Evolutionary conservation across 2,113 vertebrate genomes (phyloP).

Genomic region (Tragelaphus buxtoni): DNA sequence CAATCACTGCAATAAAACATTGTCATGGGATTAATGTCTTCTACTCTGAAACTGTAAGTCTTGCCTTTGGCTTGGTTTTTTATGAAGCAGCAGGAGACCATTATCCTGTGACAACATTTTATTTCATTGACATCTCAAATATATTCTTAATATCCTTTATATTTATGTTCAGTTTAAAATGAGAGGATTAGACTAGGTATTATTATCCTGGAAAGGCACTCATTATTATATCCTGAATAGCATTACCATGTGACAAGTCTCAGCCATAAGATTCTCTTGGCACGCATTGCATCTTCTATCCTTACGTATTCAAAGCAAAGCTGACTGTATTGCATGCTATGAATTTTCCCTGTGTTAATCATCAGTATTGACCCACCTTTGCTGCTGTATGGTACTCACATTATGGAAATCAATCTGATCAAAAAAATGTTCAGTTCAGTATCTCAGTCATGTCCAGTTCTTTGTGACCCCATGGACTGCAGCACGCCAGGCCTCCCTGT

Average conservation of each 20-base stretch:
- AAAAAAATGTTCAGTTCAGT: neutral
- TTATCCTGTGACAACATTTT: constrained; percentile 72
- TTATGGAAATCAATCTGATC: constrained; percentile 29
- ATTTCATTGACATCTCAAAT: constrained; percentile 70
- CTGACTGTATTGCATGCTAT: neutral
- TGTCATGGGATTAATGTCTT: constrained; percentile 49
- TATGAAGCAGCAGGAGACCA: constrained; percentile 65
- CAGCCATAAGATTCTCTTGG: constrained; percentile 25
- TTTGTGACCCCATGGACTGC: neutral
- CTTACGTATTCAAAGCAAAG: constrained; percentile 3
- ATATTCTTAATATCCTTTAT: constrained; percentile 68
- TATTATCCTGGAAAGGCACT: constrained; percentile 60
- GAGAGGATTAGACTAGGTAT: constrained; percentile 50
- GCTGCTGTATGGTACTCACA: neutral
- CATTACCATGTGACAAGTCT: constrained; percentile 29
- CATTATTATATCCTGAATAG: constrained; percentile 49
- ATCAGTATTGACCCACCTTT: neutral
- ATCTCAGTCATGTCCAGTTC: neutral
- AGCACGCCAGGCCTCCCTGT: neutral
- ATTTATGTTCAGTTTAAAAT: constrained; percentile 61
- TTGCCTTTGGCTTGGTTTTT: constrained; percentile 65
- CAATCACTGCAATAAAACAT: constrained; percentile 47
- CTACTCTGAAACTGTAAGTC: constrained; percentile 47
- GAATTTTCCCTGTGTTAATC: constrained; percentile 15
- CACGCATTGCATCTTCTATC: neutral